Evolutionary conservation across 2,113 vertebrate species (phyloP).

Genomic region (Montifringilla adamsi): DNA sequence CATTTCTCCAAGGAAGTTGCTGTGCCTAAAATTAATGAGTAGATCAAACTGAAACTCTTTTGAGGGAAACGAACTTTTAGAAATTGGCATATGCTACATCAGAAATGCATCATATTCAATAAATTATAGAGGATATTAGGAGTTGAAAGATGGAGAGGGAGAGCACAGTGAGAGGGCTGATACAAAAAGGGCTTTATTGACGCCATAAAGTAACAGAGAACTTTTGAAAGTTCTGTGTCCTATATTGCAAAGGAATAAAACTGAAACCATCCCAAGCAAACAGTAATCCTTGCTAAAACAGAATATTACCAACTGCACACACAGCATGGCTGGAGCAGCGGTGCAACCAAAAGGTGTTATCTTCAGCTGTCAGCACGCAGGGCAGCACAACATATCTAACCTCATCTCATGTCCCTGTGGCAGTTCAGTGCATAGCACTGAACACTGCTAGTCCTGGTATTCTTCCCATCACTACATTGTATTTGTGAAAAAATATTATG

Average conservation of each 20-base stretch:
- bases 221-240: not conserved
- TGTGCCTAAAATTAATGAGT: not conserved
- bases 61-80: not conserved
- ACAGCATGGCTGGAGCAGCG: not conserved
- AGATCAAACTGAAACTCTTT: not conserved
- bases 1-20: not conserved
- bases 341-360: not conserved
- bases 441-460: not conserved
- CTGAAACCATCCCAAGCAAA: not conserved
- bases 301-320: fast-evolving
- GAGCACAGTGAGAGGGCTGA: not conserved
- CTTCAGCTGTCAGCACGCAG: not conserved
- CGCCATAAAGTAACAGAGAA: not conserved
- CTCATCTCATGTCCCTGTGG: not conserved
- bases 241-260: not conserved
- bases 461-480: not conserved
- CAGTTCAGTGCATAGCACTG: fast-evolving
- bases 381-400: fast-evolving
- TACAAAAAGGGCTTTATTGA: not conserved
- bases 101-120: not conserved
- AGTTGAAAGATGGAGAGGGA: not conserved
- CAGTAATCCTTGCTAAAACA: not conserved
- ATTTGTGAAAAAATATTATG: not conserved
- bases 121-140: not conserved
- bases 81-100: not conserved